These are phyloP conservation scores for Geodia barretti DNA, from an alignment of 37 sponge, comb jelly and placozoan species.

Conservation along the genomic window DNA sequence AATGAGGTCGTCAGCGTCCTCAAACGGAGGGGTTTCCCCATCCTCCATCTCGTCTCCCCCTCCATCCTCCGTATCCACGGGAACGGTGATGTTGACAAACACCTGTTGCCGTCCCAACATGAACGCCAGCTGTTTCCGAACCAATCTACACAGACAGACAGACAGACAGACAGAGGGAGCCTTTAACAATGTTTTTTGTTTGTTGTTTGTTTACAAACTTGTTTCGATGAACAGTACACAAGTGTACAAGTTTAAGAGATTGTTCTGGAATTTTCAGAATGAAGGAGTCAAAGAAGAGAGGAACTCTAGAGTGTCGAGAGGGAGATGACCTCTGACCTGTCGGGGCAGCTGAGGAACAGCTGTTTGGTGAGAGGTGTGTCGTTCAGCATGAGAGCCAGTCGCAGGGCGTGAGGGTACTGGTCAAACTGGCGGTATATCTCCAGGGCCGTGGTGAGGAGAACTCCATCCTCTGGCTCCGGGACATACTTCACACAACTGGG, in stretches of 20 bases:
- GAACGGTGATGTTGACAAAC: no score
- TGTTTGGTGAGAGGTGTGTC: conserved; percentile 68
- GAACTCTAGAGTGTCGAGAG: no score
- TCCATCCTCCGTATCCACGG: no score
- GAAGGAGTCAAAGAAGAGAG: no score
- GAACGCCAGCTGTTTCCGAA: conserved; percentile 96
- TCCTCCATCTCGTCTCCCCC: conserved; percentile 92
- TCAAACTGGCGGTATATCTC: conserved; percentile 79
- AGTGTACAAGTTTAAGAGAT: no score
- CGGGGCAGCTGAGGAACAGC: conserved; percentile 73
- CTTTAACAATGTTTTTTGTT: no score
- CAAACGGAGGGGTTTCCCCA: conserved; percentile 54
- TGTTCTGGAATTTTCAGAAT: no score
- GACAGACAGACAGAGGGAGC: background rate
- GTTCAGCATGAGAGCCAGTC: conserved; percentile 92
- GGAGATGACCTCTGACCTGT: no score
- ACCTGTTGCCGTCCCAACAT: conserved; percentile 97
- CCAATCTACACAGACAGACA: no score
- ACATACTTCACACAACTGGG: conserved; percentile 95
- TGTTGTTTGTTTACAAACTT: no score
- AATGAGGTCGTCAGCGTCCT: conserved; percentile 74
- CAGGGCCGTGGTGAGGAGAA: conserved; percentile 77
- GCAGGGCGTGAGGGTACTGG: conserved; percentile 80
- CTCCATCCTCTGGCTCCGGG: conserved; percentile 93
- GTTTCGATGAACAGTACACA: no score